Conservation (phyloP, 2,888 invertebrate genomes). For the Mesorhabditis spiculigera region DNA sequence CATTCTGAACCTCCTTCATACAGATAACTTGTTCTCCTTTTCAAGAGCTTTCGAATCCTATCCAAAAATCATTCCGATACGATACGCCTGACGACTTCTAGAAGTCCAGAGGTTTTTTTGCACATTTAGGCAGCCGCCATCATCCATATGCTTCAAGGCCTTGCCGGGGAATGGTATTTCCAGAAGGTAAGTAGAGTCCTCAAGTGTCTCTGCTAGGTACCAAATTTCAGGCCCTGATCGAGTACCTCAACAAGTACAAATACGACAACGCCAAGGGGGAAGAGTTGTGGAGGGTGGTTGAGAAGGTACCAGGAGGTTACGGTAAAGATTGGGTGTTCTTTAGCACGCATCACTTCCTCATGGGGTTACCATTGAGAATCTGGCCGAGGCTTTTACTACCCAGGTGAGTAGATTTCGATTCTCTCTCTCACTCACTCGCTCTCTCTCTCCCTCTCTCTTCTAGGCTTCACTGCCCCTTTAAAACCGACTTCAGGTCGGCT, state of each 20-base stretch:
- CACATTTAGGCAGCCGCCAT: slow-evolving; percentile 73
- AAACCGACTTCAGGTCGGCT: slow-evolving; percentile 19
- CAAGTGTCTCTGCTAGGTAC: slow-evolving; percentile 61
- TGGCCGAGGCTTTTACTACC: slow-evolving; percentile 42
- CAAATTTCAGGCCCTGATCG: slow-evolving; percentile 67
- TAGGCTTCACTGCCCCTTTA: too few relatives aligned
- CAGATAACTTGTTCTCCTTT: neutral
- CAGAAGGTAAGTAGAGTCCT: neutral
- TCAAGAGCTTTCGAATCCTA: neutral
- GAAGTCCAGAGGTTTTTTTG: slow-evolving; percentile 5
- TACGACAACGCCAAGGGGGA: slow-evolving; percentile 74
- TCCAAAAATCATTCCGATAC: slow-evolving; percentile 1
- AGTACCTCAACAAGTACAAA: slow-evolving; percentile 70
- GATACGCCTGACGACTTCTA: too few relatives aligned
- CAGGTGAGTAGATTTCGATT: slow-evolving; percentile 22
- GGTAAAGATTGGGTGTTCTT: neutral
- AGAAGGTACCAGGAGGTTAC: slow-evolving; percentile 62
- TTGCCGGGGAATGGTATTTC: slow-evolving; percentile 70
- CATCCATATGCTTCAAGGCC: slow-evolving; percentile 84
- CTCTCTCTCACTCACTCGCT: too few relatives aligned
- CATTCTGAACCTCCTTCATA: too few relatives aligned
- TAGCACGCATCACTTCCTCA: slow-evolving; percentile 37
- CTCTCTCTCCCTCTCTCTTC: too few relatives aligned
- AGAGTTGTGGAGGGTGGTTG: slow-evolving; percentile 77
- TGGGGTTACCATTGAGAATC: slow-evolving; percentile 25